These are phyloP conservation scores for Umimayanthus chanpuru DNA, from an alignment of 92 coral and sea anemone genomes.

Conservation along the genomic window DNA sequence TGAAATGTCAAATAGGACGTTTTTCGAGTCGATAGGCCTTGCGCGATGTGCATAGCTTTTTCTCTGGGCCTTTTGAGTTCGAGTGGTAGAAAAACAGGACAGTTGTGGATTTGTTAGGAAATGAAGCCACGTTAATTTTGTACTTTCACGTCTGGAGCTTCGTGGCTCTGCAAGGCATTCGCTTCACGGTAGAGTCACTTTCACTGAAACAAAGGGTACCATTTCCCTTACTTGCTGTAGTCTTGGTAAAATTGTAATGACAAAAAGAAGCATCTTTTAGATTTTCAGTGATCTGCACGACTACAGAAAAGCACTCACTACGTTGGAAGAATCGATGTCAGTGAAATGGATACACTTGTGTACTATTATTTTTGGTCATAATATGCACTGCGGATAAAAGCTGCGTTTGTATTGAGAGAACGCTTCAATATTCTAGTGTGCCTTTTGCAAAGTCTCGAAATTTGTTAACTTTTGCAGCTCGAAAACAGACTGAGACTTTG, in stretches of 20 bases:
- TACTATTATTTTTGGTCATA: background rate
- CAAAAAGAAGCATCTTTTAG: no score
- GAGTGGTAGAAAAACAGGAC: background rate
- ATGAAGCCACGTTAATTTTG: background rate
- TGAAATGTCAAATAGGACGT: background rate
- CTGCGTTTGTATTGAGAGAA: background rate
- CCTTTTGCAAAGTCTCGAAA: background rate
- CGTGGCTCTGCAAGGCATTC: background rate
- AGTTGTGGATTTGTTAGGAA: background rate
- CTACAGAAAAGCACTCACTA: background rate
- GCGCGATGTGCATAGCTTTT: background rate
- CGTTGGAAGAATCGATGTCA: no score
- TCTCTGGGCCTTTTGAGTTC: conserved; percentile 1
- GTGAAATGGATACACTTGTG: no score
- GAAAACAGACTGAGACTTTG: background rate
- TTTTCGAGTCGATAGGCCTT: background rate
- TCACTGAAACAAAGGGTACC: background rate
- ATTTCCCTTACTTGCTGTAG: background rate
- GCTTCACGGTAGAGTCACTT: background rate
- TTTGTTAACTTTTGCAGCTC: background rate
- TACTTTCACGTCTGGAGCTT: background rate
- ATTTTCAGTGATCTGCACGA: background rate
- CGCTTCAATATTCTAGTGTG: background rate
- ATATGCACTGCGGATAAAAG: background rate
- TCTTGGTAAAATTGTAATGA: no score